Evolutionary conservation across 2,888 invertebrate genomes (phyloP).

Genomic region (Papilio elwesi): DNA sequence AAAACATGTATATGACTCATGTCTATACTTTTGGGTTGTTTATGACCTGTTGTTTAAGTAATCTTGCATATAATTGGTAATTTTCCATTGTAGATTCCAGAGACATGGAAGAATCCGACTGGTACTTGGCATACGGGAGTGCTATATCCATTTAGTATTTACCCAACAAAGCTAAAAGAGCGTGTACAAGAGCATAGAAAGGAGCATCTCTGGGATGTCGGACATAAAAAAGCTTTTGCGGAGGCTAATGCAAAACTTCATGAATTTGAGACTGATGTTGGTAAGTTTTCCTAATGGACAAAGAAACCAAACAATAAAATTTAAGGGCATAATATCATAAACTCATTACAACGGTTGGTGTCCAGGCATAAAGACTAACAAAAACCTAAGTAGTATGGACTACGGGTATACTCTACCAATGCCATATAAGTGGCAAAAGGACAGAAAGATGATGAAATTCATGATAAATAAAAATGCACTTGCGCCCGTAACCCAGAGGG

Average conservation of each 20-base stretch:
- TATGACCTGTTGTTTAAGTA: not conserved
- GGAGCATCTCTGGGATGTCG: constrained; percentile 93
- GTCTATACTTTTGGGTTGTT: not conserved
- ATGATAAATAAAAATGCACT: no score
- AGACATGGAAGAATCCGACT: constrained; percentile 91
- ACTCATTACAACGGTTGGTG: no score
- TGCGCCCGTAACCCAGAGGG: no score
- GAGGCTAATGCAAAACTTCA: constrained; percentile 90
- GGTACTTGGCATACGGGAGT: constrained; percentile 95
- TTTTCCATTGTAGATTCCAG: constrained; percentile 87
- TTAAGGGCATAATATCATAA: no score
- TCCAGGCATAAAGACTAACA: no score
- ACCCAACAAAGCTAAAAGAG: constrained; percentile 92
- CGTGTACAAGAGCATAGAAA: constrained; percentile 91
- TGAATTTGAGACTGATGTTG: constrained; percentile 89
- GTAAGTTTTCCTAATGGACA: constrained; percentile 52
- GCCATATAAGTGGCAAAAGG: no score
- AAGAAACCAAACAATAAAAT: no score
- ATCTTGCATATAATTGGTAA: not conserved
- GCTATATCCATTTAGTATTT: constrained; percentile 93
- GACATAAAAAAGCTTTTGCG: constrained; percentile 91
- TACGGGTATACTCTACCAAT: no score
- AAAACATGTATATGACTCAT: not conserved
- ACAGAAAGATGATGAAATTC: no score
- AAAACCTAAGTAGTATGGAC: no score